A percentile compares a stretch with the other conserved stretches of the same genome.
Conservation (phyloP, 2,113 vertebrate species). For the Dasyornis broadbenti region DNA sequence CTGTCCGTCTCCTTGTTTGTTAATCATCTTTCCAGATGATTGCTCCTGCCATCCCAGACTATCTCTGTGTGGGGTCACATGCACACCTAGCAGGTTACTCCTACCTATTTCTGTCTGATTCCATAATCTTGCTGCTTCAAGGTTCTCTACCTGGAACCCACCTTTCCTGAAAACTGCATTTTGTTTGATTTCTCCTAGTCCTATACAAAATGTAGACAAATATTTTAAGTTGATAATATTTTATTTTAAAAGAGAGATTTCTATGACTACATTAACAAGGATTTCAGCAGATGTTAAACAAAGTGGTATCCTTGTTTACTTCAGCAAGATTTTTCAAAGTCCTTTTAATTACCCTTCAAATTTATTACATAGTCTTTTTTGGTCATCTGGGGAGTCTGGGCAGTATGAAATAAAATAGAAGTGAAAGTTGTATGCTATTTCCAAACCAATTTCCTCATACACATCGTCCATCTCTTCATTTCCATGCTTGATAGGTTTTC, state of each 20-base stretch:
- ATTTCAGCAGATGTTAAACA: neutral
- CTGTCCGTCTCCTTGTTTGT: neutral
- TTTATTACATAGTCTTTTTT: neutral
- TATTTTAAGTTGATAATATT: neutral
- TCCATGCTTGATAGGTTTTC: neutral
- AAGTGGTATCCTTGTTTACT: neutral
- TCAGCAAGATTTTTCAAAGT: neutral
- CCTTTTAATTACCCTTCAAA: neutral
- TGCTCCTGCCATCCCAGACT: neutral
- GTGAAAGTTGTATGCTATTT: neutral
- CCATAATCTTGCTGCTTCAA: neutral
- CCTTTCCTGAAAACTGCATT: neutral
- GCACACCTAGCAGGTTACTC: neutral
- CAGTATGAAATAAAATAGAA: neutral
- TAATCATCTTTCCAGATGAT: constrained; percentile 34
- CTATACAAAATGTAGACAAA: neutral
- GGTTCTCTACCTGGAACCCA: neutral
- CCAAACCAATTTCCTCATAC: neutral
- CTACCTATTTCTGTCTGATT: neutral
- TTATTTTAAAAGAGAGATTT: neutral
- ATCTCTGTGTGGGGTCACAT: neutral
- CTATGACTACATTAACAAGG: neutral
- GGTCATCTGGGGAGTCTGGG: neutral
- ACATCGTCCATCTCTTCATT: neutral
- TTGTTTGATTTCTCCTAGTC: neutral